Base-by-base conservation (phyloP, 1,140 invertebrate species). In the Microplitis mediator region DNA sequence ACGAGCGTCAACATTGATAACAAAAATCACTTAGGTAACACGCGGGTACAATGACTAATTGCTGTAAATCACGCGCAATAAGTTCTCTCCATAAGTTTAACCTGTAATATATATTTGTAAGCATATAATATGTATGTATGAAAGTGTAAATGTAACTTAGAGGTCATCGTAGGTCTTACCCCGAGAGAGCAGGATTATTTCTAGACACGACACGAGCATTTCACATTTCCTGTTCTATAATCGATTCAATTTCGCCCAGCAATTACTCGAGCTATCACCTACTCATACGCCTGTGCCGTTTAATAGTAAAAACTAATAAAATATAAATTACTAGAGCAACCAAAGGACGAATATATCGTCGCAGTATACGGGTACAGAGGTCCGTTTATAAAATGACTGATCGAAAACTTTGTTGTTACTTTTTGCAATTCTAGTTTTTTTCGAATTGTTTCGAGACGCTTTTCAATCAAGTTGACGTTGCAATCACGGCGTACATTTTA, bases 11-110 rank as follows among this genome's bases (percentile, higher is more conserved):
- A n/a, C 13, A 14, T 14, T 54, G 51, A 54, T 54, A 14, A 14
- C n/a, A 8, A 50, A 39, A 69, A 58, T 56, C 54, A 35, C 16
- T 56, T 64, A 34, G 50, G 11, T 52, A 45, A 60, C 16, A 11
- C 69, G 35, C 34, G 35, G 32, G 51, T 52, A 13, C 62, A 60
- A 73, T 68, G 71, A 68, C 65, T 73, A 73, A 73, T 73, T 73
- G 71, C 58, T 35, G n/a, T 52, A 68, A 68, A 73, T 73, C 71
- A 73, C 65, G 71, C 64, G 16, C 36, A 67, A 72, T 39, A 16
- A 23, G 11, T 52, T 6, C n/a, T 14, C 14, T 51, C 32, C 4
- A 68, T 23, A 23, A 23, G 23, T 23, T 23, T 23, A 23, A 23
- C 23, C 2, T 23, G 23, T 23, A 23, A 23, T 23, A 23, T 23